A percentile compares a stretch with the other conserved stretches of the same genome.
These are phyloP conservation scores for Hirtodrosophila cameraria DNA, from an alignment of 2,888 invertebrate genomes.

Conservation along the genomic window DNA sequence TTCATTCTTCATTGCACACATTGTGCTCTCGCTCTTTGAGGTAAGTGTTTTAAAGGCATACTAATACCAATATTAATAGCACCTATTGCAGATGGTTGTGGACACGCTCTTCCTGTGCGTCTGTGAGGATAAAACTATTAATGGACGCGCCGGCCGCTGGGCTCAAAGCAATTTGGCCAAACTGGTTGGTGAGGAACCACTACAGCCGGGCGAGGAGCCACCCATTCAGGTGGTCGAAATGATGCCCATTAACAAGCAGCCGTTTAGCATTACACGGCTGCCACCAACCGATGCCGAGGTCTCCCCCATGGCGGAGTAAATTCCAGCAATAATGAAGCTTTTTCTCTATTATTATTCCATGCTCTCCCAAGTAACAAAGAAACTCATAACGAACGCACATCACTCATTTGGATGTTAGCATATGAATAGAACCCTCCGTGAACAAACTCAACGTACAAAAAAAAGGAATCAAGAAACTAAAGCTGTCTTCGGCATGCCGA, in stretches of 20 bases:
- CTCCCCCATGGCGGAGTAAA: constrained; percentile 65
- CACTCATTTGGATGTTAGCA: constrained; percentile 7
- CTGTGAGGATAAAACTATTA: constrained; percentile 95
- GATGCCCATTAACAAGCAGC: constrained; percentile 84
- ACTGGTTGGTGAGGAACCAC: constrained; percentile 85
- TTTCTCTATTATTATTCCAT: constrained; percentile 18
- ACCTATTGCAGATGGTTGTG: constrained; percentile 91
- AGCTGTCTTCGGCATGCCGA: no score
- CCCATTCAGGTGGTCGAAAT: constrained; percentile 84
- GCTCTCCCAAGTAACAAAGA: constrained; percentile 17
- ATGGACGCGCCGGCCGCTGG: constrained; percentile 89
- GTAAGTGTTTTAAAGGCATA: constrained; percentile 83
- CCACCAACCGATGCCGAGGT: constrained; percentile 65
- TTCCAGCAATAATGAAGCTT: constrained; percentile 9
- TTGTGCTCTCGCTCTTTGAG: constrained; percentile 96
- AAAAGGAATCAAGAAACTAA: constrained; percentile 24
- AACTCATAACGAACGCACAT: constrained; percentile 38
- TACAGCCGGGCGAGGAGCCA: constrained; percentile 82
- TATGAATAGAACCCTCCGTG: constrained; percentile 32
- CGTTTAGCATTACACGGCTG: constrained; percentile 80
- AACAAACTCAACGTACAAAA: constrained; percentile 59
- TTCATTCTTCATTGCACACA: constrained; percentile 96
- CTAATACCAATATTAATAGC: background rate
- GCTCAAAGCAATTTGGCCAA: constrained; percentile 86
- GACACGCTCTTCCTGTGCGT: constrained; percentile 97